Percentiles rank a stretch among this genome's conserved stretches.
Evolutionary conservation across 2,888 invertebrate genomes (phyloP).

Genomic region (Himalopsyche kuldschensis): DNA sequence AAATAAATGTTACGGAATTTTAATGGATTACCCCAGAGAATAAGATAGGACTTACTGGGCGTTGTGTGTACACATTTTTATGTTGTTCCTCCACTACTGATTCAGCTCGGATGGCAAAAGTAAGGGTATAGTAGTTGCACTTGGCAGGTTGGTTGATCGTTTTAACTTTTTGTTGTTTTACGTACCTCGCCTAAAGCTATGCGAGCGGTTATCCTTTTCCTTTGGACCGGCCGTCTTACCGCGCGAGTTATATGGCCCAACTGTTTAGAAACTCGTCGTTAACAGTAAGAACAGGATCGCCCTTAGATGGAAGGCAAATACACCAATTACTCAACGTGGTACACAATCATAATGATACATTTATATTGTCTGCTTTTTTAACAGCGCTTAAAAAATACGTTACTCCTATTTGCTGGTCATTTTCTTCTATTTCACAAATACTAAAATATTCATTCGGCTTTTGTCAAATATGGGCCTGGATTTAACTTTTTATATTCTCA

Average conservation of each 20-base stretch:
- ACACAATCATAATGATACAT: not conserved
- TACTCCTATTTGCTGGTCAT: too few species aligned
- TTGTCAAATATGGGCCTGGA: too few species aligned
- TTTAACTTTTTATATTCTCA: too few species aligned
- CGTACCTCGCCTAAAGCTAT: not conserved
- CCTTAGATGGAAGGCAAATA: not conserved
- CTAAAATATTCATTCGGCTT: too few species aligned
- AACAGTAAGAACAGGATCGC: not conserved
- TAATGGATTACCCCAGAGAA: not conserved
- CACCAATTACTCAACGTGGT: not conserved
- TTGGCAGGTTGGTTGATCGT: conserved; percentile 1
- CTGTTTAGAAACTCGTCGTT: not conserved
- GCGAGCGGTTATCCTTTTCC: not conserved
- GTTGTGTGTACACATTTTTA: not conserved
- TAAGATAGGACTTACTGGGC: not conserved
- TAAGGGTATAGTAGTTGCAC: not conserved
- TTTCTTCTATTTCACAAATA: too few species aligned
- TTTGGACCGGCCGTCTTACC: not conserved
- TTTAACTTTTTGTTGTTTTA: conserved; percentile 1
- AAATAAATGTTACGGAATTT: not conserved
- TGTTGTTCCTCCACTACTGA: not conserved
- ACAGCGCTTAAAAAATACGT: too few species aligned
- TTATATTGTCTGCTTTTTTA: too few species aligned
- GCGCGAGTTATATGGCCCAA: not conserved
- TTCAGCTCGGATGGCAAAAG: not conserved